Percentiles rank a stretch among this genome's conserved stretches.
These are phyloP conservation scores for Ammospiza nelsoni DNA, from an alignment of 2,113 vertebrate genomes.

Conservation along the genomic window DNA sequence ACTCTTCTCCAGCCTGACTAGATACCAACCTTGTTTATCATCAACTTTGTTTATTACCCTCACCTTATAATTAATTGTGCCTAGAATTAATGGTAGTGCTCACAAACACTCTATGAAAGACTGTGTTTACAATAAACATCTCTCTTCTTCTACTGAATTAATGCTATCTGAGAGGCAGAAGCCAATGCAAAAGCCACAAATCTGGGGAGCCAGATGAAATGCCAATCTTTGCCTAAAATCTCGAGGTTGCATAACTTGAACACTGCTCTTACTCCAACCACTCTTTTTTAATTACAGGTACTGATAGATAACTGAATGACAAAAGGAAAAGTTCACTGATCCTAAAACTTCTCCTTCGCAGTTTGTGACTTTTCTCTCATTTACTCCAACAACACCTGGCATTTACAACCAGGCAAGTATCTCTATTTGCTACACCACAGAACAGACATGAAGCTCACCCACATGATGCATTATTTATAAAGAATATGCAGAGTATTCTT, in stretches of 20 bases:
- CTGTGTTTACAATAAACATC: not conserved
- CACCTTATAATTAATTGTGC: not conserved
- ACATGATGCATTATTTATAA: not conserved
- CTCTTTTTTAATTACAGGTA: not conserved
- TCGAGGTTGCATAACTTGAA: not conserved
- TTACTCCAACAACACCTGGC: not conserved
- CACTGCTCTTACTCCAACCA: not conserved
- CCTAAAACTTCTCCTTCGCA: not conserved
- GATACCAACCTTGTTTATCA: not conserved
- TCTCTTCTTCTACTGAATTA: not conserved
- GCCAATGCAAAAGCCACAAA: not conserved
- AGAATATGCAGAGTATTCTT: not conserved
- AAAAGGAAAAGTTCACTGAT: not conserved
- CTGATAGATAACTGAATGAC: not conserved
- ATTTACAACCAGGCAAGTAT: not conserved
- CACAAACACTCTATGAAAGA: not conserved
- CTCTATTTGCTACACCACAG: not conserved
- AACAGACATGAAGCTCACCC: not conserved
- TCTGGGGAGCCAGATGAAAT: not conserved
- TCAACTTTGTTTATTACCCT: not conserved
- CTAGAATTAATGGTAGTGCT: not conserved
- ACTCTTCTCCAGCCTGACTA: not conserved
- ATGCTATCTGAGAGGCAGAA: not conserved
- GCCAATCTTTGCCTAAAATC: not conserved
- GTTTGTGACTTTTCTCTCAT: not conserved